phyloP scores from a whole-genome alignment of 2,888 invertebrate genomes.

The Nymphalis c-album region DNA sequence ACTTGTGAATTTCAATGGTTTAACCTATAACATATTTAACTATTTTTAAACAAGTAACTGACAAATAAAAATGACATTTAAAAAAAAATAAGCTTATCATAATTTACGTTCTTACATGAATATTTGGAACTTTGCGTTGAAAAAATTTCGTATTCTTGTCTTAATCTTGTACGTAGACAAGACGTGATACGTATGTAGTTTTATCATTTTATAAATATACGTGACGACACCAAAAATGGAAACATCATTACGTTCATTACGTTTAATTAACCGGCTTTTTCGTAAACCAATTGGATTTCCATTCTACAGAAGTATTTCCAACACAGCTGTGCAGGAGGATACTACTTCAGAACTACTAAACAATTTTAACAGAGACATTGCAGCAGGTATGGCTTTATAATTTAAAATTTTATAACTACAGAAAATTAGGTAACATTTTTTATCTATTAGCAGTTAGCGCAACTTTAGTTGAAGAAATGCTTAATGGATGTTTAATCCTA shows the following conservation, averaged over 20 bases:
- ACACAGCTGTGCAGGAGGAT: slow-evolving; percentile 62
- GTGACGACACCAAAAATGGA: slow-evolving; percentile 52
- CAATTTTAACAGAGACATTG: slow-evolving; percentile 64
- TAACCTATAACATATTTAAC: no score
- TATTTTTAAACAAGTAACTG: not conserved
- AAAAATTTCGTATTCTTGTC: slow-evolving; percentile 7
- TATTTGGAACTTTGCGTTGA: slow-evolving; percentile 10
- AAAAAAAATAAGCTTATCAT: slow-evolving; percentile 20
- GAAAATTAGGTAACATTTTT: no score
- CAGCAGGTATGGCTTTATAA: slow-evolving; percentile 55
- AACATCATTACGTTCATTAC: slow-evolving; percentile 54
- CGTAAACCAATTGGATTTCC: slow-evolving; percentile 54
- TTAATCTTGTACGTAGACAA: slow-evolving; percentile 9
- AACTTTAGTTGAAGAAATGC: no score
- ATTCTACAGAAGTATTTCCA: slow-evolving; percentile 54
- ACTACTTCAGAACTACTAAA: slow-evolving; percentile 58
- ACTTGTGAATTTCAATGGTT: not conserved
- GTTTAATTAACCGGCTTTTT: slow-evolving; percentile 64
- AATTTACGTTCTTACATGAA: slow-evolving; percentile 10
- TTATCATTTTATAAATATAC: not conserved
- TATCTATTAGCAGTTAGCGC: no score
- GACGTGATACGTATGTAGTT: not conserved
- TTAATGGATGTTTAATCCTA: no score
- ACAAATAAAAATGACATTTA: not conserved
- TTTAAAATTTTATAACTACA: not conserved